Percentiles rank a stretch among this genome's conserved stretches.
These are phyloP conservation scores for Sycophila texana DNA, from an alignment of 2,888 invertebrate genomes.

Conservation along the genomic window DNA sequence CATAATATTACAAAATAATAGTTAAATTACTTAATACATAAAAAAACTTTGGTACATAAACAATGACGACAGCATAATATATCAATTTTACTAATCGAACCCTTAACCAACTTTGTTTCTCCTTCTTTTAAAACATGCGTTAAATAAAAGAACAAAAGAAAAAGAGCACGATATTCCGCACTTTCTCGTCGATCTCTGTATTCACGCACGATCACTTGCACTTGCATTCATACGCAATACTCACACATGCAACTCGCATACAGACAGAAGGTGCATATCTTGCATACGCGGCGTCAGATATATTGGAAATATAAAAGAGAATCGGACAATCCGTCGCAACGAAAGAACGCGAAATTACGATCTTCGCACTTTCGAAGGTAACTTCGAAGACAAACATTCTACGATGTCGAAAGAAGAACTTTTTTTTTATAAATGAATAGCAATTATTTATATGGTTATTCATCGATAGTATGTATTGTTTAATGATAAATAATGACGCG, in stretches of 20 bases:
- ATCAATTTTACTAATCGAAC: conserved; percentile 62
- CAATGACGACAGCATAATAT: conserved; percentile 69
- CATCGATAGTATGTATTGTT: too few relatives aligned
- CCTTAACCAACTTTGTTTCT: conserved; percentile 53
- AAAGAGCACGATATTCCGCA: conserved; percentile 37
- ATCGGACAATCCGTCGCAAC: neutral
- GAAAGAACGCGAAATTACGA: neutral
- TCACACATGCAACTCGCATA: conserved; percentile 22
- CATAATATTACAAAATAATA: conserved; percentile 74
- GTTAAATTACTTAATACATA: conserved; percentile 72
- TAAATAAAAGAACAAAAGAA: conserved; percentile 13
- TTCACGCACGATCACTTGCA: neutral
- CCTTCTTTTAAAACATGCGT: conserved; percentile 13
- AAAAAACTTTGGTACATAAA: conserved; percentile 76
- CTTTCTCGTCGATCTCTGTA: conserved; percentile 22
- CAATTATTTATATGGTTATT: too few relatives aligned
- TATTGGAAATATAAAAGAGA: conserved; percentile 9
- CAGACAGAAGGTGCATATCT: conserved; percentile 15
- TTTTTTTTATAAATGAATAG: too few relatives aligned
- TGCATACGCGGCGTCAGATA: conserved; percentile 18
- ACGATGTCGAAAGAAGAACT: neutral
- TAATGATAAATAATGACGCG: neutral
- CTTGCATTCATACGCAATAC: neutral
- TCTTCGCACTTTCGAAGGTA: too few relatives aligned
- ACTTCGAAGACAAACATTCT: too few relatives aligned